Percentiles rank a stretch among this genome's conserved stretches.
Conservation (phyloP, 64 coral and sea anemone species). For the Dendrophyllia cribrosa region DNA sequence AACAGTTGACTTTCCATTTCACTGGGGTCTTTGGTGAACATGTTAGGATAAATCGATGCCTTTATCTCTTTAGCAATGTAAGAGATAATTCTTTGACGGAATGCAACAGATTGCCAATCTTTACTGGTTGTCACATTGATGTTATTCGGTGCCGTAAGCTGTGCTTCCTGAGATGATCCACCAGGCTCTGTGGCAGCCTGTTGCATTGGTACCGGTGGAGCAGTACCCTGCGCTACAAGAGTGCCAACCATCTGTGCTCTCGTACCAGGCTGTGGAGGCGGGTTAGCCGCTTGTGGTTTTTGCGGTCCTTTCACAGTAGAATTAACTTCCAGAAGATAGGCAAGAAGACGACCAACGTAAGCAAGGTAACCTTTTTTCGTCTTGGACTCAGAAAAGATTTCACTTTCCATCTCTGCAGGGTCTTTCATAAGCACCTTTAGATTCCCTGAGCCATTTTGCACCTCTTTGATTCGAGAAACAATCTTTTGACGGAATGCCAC, state of each 20-base stretch:
- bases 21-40: conserved; percentile 39
- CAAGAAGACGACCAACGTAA: background rate
- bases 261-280: no score
- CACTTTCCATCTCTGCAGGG: conserved; percentile 42
- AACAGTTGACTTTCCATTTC: conserved; percentile 49
- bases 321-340: no score
- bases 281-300: background rate
- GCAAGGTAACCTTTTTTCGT: conserved; percentile 4
- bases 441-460: no score
- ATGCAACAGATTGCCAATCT: no score
- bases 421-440: no score
- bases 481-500: no score
- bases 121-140: no score
- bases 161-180: background rate
- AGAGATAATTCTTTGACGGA: no score
- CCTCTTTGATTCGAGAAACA: no score
- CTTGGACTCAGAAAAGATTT: conserved; percentile 48
- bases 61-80: conserved; percentile 6
- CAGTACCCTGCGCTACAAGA: no score
- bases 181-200: background rate
- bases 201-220: background rate
- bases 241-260: background rate
- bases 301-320: background rate
- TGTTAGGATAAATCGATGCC: conserved; percentile 33
- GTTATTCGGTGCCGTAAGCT: no score